Conservation (phyloP, 37 sponge, comb jelly and placozoan genomes). For the Halichondria panicea region DNA sequence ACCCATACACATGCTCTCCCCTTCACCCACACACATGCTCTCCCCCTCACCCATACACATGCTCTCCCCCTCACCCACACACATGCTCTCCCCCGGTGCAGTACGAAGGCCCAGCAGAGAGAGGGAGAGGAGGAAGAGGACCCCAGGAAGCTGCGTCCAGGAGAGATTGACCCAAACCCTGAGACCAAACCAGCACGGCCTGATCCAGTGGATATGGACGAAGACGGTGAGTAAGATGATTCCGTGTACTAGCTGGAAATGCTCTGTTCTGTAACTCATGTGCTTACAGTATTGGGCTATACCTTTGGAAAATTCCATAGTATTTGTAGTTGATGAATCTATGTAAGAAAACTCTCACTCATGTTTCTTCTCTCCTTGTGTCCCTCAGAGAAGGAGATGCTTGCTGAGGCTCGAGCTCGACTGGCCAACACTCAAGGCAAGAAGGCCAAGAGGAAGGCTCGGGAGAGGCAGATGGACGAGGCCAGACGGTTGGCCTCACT, state of each 20-base stretch:
- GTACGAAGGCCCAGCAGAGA: constrained; percentile 92
- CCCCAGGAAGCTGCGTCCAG: constrained; percentile 87
- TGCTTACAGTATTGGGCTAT: background rate
- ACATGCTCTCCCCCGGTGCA: too few species aligned
- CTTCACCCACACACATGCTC: too few species aligned
- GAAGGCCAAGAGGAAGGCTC: constrained; percentile 99
- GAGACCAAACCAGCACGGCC: constrained; percentile 97
- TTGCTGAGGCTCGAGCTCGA: constrained; percentile 97
- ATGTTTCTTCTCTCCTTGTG: too few species aligned
- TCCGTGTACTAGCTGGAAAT: background rate
- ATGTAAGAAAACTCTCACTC: too few species aligned
- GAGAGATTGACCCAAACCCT: constrained; percentile 96
- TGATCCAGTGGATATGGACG: constrained; percentile 99
- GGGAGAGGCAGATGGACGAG: constrained; percentile 99
- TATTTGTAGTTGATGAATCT: too few species aligned
- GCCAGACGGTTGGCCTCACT: constrained; percentile 95
- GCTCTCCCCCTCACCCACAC: too few species aligned
- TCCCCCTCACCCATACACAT: too few species aligned
- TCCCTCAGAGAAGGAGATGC: constrained; percentile 97
- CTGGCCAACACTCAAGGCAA: constrained; percentile 99
- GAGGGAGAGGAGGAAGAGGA: constrained; percentile 92
- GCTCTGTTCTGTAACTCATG: background rate
- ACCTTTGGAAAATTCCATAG: background rate
- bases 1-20: too few species aligned
- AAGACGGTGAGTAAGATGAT: constrained; percentile 77